Conservation (phyloP, 2,113 vertebrate species). For the Ctenomys sociabilis region DNA sequence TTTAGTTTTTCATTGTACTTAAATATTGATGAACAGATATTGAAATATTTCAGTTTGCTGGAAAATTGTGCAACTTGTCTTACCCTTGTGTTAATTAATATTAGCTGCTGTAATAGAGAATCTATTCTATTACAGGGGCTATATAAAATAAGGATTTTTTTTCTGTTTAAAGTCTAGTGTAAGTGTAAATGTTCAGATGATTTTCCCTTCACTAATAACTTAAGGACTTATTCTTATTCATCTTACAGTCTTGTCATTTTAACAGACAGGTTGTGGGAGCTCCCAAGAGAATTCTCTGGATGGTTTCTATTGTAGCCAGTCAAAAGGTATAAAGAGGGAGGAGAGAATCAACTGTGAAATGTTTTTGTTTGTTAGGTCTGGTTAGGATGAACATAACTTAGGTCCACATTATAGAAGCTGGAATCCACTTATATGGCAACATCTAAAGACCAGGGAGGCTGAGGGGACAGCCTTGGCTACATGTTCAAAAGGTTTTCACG, state of each 20-base stretch:
- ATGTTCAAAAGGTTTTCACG: neutral
- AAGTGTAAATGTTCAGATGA: neutral
- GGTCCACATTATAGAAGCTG: neutral
- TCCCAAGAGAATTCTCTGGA: neutral
- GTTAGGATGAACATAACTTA: neutral
- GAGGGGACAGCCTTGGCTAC: neutral
- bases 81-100: conserved; percentile 22
- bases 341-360: neutral
- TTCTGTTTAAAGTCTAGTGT: conserved; percentile 14
- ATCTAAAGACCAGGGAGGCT: neutral
- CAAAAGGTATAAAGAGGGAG: neutral
- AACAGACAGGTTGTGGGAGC: neutral
- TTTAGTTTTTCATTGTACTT: conserved; percentile 13
- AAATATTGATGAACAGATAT: conserved; percentile 26
- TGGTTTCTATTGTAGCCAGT: neutral
- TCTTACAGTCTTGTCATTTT: neutral
- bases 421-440: neutral
- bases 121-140: neutral
- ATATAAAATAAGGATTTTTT: neutral
- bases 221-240: neutral
- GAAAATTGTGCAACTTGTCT: neutral
- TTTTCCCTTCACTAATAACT: neutral
- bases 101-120: neutral
- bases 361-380: neutral
- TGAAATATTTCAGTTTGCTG: neutral